Evolutionary conservation across 2,113 vertebrate species (phyloP).

Genomic region (Burhinus bistriatus): DNA sequence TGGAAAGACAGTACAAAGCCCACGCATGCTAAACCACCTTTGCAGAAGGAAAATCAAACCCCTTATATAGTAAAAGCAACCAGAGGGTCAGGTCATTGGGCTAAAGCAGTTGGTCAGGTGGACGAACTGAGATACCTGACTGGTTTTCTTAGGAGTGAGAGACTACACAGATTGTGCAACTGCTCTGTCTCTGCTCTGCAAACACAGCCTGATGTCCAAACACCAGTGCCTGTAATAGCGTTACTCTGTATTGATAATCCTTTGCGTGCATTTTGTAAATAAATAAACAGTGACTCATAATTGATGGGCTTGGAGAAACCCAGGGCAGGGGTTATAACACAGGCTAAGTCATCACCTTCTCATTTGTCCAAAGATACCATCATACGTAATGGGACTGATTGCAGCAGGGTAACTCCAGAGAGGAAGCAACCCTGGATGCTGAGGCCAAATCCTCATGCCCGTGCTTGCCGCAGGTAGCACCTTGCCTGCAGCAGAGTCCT

Average conservation of each 20-base stretch:
- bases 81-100: not conserved
- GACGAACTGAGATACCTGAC: not conserved
- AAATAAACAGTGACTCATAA: constrained; percentile 17
- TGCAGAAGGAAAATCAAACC: not conserved
- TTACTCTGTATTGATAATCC: not conserved
- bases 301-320: not conserved
- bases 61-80: not conserved
- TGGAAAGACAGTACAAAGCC: not conserved
- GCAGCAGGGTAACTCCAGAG: not conserved
- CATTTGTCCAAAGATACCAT: not conserved
- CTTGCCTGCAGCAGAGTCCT: not conserved
- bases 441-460: not conserved
- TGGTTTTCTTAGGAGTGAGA: not conserved
- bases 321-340: not conserved
- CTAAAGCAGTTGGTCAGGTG: not conserved
- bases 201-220: not conserved
- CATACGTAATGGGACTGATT: not conserved
- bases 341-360: not conserved
- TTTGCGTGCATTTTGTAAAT: not conserved
- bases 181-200: not conserved
- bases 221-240: not conserved
- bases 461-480: not conserved
- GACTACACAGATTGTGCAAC: not conserved
- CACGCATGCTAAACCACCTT: not conserved
- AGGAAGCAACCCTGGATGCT: not conserved